Evolutionary conservation across 2,797 vertebrate genomes (phyloP), one percentile per base, ranked within the genome.

Genomic region (Pteropus rufus): DNA sequence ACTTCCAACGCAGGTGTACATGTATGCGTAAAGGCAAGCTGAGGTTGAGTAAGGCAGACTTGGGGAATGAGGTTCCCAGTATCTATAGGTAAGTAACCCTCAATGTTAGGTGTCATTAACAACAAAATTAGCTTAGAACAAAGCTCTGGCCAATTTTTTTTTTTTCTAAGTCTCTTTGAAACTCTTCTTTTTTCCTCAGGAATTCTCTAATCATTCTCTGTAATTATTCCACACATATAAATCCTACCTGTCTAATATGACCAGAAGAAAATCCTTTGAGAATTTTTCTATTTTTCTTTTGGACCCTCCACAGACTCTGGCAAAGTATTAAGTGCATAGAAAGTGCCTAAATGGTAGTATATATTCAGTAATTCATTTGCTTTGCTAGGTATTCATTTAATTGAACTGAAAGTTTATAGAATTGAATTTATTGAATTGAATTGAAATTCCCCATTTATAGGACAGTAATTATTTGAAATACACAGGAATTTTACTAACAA

Each of bases 211-310:
- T 21, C n/a, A 56, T 73, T 70, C 58, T 69, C n/a, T 88, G 15
- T 86, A 85, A 82, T 85, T 92, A 92, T 88, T 93, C 79, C 18
- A 76, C 46, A 58, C 34, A 15, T 19, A 5, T 87, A 87, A 92
- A 56, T 70, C 49, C 77, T 73, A 26, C 44, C 46, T 69, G 16
- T 87, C 58, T 72, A 89, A 62, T 5, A 52, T 81, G 9, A 69
- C 62, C 39, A 60, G 62, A 72, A 60, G 62, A 72, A 44, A 65
- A 60, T 64, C 41, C 39, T 79, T 75, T 65, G 70, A 29, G 49
- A 62, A 1, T 39, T 41, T 70, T 69, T 26, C 9, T 29, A 24
- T 65, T 79, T 77, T 91, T 72, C 77, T 75, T 81, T 44, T 34
- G 54, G 80, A 19, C n/a, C 31, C 49, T 82, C 39, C 49, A 67